Evolutionary conservation across 2,888 invertebrate genomes (phyloP).

Genomic region (Andrena bicolor): DNA sequence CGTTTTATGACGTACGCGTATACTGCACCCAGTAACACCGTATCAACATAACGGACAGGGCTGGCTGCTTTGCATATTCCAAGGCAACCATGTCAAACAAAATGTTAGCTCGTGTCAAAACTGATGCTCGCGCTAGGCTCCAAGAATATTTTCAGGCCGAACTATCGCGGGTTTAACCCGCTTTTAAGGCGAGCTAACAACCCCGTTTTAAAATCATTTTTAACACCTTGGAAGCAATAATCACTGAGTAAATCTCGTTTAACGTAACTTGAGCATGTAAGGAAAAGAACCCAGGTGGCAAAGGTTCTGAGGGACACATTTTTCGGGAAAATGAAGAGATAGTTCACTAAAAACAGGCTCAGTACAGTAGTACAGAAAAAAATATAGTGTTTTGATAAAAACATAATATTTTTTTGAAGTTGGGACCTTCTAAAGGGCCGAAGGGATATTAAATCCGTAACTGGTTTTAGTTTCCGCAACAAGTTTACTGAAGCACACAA

Average conservation of each 20-base stretch:
- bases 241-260: background rate
- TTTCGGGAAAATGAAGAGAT: no score
- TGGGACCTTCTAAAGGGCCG: no score
- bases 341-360: no score
- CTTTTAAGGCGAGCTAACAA: background rate
- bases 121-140: constrained; percentile 7
- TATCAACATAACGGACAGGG: constrained; percentile 63
- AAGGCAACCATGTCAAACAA: constrained; percentile 51
- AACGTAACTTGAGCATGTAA: no score
- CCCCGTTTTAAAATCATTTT: no score
- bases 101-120: constrained; percentile 45
- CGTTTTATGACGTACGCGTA: constrained; percentile 64
- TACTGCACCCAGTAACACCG: constrained; percentile 60
- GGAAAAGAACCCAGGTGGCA: no score
- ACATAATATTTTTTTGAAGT: no score
- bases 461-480: no score
- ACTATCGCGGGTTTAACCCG: constrained; percentile 7
- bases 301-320: no score
- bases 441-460: no score
- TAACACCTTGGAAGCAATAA: background rate
- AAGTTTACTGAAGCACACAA: no score
- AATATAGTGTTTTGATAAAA: background rate
- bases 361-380: no score
- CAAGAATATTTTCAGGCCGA: background rate
- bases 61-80: constrained; percentile 53